These are phyloP conservation scores for Nebria ingens DNA, from an alignment of 1,140 invertebrate genomes.

Conservation along the genomic window DNA sequence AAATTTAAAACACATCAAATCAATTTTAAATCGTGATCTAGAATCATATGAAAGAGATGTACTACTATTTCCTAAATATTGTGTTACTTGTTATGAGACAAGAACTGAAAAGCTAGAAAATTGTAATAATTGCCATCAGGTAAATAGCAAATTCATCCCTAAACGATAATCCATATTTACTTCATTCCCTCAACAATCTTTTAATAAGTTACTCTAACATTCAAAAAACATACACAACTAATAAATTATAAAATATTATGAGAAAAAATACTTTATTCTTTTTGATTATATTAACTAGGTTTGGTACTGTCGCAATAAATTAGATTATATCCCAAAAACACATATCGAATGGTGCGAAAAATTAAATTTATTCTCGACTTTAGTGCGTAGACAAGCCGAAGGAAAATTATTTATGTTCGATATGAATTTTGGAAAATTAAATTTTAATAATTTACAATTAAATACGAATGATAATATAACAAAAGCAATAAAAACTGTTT, in stretches of 20 bases:
- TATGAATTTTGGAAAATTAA: background rate
- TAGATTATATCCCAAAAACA: background rate
- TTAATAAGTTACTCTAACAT: no score
- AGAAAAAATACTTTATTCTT: background rate
- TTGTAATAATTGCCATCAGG: background rate
- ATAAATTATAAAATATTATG: no score
- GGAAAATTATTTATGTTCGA: background rate
- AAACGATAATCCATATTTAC: no score
- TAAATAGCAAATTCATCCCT: no score
- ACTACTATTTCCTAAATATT: background rate
- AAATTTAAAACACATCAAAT: background rate
- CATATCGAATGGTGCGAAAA: background rate
- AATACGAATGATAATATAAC: background rate
- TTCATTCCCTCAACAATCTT: no score
- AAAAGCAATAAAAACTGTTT: background rate
- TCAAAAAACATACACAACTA: no score
- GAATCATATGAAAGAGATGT: conserved; percentile 1
- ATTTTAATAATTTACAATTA: background rate
- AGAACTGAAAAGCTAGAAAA: background rate
- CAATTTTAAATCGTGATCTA: background rate
- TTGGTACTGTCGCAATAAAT: background rate
- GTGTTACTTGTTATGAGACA: background rate
- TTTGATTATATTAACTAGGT: background rate
- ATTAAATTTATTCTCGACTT: background rate
- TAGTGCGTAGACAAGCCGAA: background rate